Percentiles rank a stretch among this genome's conserved stretches.
These are phyloP conservation scores for Heliconius cydno DNA, from an alignment of 2,888 invertebrate genomes.

Conservation along the genomic window DNA sequence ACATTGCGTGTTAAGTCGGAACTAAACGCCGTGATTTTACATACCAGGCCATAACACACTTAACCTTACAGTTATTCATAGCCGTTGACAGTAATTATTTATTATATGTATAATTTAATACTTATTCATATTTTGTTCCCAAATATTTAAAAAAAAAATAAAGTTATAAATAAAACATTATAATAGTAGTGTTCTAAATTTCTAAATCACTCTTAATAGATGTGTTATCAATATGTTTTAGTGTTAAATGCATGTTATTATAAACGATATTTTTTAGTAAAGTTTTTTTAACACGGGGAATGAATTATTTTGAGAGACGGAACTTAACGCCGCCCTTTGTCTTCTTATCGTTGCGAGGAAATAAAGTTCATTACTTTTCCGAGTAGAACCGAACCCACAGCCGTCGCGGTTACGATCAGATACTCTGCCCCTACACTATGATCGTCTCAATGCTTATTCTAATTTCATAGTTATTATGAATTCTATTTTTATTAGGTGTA, in stretches of 20 bases:
- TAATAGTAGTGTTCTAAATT: not conserved
- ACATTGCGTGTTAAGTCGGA: no score
- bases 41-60: not conserved
- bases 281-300: not conserved
- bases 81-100: not conserved
- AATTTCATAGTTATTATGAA: constrained; percentile 1
- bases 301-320: no score
- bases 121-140: not conserved
- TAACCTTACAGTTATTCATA: not conserved
- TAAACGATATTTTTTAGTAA: not conserved
- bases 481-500: not conserved
- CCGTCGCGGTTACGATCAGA: not conserved
- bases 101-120: not conserved
- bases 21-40: not conserved
- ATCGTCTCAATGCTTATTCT: not conserved
- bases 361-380: no score
- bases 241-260: not conserved
- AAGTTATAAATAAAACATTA: constrained; percentile 8
- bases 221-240: not conserved
- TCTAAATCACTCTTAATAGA: not conserved
- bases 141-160: not conserved
- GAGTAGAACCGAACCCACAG: not conserved
- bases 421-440: not conserved
- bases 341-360: no score
- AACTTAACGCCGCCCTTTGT: no score